Evolutionary conservation across 2,797 vertebrate genomes (phyloP).

Genomic region (Xenops minutus): DNA sequence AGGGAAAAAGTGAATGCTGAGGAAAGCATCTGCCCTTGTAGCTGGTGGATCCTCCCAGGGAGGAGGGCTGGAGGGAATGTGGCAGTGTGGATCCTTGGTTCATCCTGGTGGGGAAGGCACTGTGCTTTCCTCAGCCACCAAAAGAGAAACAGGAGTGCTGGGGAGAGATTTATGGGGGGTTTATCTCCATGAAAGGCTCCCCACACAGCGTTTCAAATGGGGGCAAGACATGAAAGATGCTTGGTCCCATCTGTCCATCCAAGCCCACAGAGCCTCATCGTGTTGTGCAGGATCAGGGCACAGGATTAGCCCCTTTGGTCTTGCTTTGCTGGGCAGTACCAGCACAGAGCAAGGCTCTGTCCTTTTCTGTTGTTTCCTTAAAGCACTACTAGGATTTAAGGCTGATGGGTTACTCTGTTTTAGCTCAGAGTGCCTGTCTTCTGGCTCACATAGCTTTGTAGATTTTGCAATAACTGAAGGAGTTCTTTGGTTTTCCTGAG

Average conservation of each 20-base stretch:
- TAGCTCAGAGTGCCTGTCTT: neutral
- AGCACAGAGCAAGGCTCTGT: neutral
- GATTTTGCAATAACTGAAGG: neutral
- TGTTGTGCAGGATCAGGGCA: neutral
- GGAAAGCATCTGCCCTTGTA: neutral
- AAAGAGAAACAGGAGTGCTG: neutral
- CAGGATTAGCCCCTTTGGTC: neutral
- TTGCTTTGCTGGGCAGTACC: neutral
- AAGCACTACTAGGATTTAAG: neutral
- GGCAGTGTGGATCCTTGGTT: rapidly evolving
- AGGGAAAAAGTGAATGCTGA: neutral
- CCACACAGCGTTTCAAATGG: neutral
- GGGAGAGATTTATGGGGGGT: neutral
- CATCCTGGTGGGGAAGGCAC: rapidly evolving
- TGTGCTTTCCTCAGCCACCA: neutral
- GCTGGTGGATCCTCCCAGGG: neutral
- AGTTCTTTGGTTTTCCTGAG: neutral
- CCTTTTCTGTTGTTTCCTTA: neutral
- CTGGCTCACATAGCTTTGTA: neutral
- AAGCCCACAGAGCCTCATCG: neutral
- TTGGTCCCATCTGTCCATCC: neutral
- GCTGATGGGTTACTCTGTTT: neutral
- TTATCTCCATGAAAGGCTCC: neutral
- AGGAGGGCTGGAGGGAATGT: neutral
- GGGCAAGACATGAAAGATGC: neutral